These are phyloP conservation scores for Tetragnatha montana DNA, from an alignment of 2,888 invertebrate genomes.

Conservation along the genomic window DNA sequence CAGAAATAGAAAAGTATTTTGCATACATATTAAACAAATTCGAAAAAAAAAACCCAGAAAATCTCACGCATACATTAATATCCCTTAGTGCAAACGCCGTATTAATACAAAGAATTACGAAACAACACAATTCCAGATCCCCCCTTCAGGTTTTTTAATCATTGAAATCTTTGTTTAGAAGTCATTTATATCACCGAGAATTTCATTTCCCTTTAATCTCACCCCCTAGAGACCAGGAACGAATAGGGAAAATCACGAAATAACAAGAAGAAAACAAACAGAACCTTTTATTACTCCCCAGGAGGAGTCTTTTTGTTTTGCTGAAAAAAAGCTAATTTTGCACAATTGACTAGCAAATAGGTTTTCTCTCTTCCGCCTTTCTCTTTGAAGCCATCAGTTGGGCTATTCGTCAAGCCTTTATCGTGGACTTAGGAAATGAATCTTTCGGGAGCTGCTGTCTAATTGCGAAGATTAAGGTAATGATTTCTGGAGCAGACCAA, in stretches of 20 bases:
- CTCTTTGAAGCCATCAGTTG: not conserved
- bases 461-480: not conserved
- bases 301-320: not conserved
- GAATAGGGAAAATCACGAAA: not conserved
- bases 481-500: not conserved
- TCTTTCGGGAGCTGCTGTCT: not conserved
- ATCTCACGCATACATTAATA: not conserved
- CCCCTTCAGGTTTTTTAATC: not conserved
- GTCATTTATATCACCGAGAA: not conserved
- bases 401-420: not conserved
- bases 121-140: not conserved
- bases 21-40: no score
- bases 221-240: not conserved
- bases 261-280: not conserved
- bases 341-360: not conserved
- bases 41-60: no score
- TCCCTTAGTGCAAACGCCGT: not conserved
- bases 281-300: not conserved
- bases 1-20: no score
- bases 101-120: slow-evolving; percentile 12
- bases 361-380: not conserved
- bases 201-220: not conserved
- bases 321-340: slow-evolving; percentile 2
- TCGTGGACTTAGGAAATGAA: not conserved
- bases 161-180: not conserved